Percentiles rank a stretch among this genome's conserved stretches.
These are phyloP conservation scores for Habropoda laboriosa DNA, from an alignment of 1,140 invertebrate genomes.

Conservation along the genomic window DNA sequence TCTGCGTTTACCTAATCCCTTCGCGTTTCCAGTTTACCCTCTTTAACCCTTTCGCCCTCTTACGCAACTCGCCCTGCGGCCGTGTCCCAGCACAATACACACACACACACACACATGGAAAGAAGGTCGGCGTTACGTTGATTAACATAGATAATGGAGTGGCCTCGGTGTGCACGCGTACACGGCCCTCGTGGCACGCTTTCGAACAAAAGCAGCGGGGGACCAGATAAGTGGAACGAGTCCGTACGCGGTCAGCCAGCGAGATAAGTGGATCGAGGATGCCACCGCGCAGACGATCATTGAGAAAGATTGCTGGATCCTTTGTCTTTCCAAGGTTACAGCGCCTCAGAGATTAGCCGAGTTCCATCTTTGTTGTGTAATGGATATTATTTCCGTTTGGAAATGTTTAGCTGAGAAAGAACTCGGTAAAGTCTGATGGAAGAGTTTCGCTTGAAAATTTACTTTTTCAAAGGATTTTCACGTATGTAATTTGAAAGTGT, in stretches of 20 bases:
- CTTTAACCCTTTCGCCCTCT: constrained; percentile 41
- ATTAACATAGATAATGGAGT: constrained; percentile 62
- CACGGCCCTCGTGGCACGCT: constrained; percentile 23
- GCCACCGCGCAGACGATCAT: not conserved
- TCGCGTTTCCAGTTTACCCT: constrained; percentile 37
- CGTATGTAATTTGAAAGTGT: too few species aligned
- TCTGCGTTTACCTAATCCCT: not conserved
- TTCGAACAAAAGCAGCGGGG: constrained; percentile 19
- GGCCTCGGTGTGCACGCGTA: constrained; percentile 11
- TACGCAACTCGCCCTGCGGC: not conserved
- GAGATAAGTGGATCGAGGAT: constrained; percentile 43
- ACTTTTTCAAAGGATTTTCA: too few species aligned
- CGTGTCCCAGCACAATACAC: constrained; percentile 10
- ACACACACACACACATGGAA: too few species aligned
- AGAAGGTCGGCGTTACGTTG: constrained; percentile 48
- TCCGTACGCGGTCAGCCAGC: constrained; percentile 31
- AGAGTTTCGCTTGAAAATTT: too few species aligned
- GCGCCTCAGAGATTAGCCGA: not conserved
- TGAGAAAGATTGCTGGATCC: constrained; percentile 2
- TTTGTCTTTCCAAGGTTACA: not conserved
- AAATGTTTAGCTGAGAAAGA: too few species aligned
- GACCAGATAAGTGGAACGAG: constrained; percentile 55
- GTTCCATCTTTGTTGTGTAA: not conserved
- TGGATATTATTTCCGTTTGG: not conserved
- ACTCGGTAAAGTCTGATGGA: too few species aligned